Conservation (phyloP, 2,113 vertebrate genomes). For the Chlorodrepanis virens region DNA sequence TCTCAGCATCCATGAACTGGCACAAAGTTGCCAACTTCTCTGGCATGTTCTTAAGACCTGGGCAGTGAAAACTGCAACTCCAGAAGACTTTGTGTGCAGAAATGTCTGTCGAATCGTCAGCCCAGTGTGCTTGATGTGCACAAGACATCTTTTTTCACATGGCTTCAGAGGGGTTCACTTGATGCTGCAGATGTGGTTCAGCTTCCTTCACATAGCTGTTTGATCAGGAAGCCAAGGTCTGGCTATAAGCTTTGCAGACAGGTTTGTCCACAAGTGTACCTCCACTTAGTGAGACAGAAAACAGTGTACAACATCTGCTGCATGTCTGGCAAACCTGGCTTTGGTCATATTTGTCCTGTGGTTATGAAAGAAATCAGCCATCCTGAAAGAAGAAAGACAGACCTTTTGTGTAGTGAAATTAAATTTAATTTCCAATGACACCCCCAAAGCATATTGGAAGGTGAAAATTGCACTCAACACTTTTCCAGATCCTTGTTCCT, state of each 20-base stretch:
- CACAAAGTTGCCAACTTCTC: not conserved
- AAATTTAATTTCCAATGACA: not conserved
- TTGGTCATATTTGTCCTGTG: fast-evolving
- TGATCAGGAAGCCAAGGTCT: not conserved
- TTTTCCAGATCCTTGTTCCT: not conserved
- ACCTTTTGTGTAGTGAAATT: not conserved
- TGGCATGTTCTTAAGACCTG: not conserved
- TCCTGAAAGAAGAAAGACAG: not conserved
- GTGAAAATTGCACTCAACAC: not conserved
- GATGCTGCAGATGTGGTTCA: not conserved
- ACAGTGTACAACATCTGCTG: not conserved
- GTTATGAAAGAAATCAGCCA: not conserved
- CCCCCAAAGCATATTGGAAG: not conserved
- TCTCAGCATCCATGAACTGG: not conserved
- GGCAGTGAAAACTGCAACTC: not conserved
- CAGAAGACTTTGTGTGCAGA: not conserved
- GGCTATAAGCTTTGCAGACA: not conserved
- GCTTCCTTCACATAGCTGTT: not conserved
- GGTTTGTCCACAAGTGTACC: not conserved
- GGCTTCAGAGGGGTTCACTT: not conserved
- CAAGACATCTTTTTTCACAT: not conserved
- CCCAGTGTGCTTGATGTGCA: not conserved
- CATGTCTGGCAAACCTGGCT: not conserved
- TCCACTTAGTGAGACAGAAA: not conserved
- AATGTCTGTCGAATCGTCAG: not conserved